Conservation (phyloP, 2,797 vertebrate species). For the Crossoptilon crossoptilon region DNA sequence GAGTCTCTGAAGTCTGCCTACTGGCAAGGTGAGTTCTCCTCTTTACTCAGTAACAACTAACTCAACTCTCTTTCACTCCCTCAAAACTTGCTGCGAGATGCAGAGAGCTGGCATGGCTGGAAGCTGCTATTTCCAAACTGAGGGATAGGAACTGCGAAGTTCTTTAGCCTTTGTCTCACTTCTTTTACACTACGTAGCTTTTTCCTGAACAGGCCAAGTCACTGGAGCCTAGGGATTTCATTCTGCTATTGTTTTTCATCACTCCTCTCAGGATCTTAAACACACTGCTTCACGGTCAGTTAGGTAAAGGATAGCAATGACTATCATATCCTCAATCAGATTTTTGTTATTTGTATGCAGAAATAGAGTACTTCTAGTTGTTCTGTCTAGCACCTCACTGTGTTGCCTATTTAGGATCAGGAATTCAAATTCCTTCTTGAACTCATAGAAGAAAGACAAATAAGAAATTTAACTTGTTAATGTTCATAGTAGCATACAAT, state of each 20-base stretch:
- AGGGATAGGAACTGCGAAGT: neutral
- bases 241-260: neutral
- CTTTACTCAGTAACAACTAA: neutral
- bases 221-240: neutral
- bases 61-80: neutral
- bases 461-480: neutral
- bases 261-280: neutral
- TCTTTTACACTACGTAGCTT: accelerated
- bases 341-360: neutral
- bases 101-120: neutral
- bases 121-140: neutral
- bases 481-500: neutral
- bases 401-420: neutral
- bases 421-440: neutral
- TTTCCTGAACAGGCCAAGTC: neutral
- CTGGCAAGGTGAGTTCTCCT: neutral
- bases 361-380: neutral
- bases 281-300: neutral
- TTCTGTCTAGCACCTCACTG: neutral
- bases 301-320: neutral
- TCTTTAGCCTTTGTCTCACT: neutral
- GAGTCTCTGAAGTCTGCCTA: accelerated
- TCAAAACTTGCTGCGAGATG: neutral
- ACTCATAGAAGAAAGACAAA: neutral
- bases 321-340: neutral